Evolutionary conservation across 2,113 vertebrate genomes (phyloP).

Genomic region (human (Homo sapiens)): GRCh38 chr16:11250501-11251000

Average conservation of each 20-base stretch:
- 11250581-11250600: too few relatives aligned
- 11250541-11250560: not conserved
- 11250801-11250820: not conserved
- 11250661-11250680: not conserved
- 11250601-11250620: not conserved
- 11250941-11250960: too few relatives aligned
- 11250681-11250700: not conserved
- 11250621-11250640: not conserved
- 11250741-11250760: not conserved
- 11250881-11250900: too few relatives aligned
- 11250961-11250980: too few relatives aligned
- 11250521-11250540: not conserved
- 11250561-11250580: not conserved
- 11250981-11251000: too few relatives aligned
- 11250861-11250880: not conserved
- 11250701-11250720: not conserved
- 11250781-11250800: not conserved
- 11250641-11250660: not conserved
- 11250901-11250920: too few relatives aligned
- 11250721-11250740: not conserved
- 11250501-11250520: not conserved
- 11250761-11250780: not conserved
- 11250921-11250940: too few relatives aligned
- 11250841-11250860: not conserved
- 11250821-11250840: not conserved